phyloP scores from a whole-genome alignment of 2,113 vertebrate species.

The Rhadina sibilatrix region DNA sequence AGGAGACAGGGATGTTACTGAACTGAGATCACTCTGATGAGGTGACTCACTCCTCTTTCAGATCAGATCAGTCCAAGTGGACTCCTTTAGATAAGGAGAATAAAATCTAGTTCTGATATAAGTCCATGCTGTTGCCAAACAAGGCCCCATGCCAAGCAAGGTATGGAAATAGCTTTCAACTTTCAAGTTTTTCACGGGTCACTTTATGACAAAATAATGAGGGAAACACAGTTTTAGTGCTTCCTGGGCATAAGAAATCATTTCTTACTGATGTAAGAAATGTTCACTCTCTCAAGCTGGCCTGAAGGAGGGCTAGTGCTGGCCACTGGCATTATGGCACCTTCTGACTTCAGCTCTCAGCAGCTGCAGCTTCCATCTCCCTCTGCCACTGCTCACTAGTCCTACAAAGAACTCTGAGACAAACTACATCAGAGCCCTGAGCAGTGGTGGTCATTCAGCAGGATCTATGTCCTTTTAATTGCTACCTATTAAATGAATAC shows the following conservation, averaged over 20 bases:
- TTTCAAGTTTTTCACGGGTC: not conserved
- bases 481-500: not conserved
- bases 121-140: not conserved
- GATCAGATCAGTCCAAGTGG: not conserved
- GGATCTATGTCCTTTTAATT: not conserved
- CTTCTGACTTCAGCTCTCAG: not conserved
- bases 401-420: not conserved
- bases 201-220: not conserved
- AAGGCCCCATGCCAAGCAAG: not conserved
- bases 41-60: not conserved
- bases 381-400: not conserved
- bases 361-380: not conserved
- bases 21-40: not conserved
- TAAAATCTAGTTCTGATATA: not conserved
- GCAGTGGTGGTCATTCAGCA: not conserved
- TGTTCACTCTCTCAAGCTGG: fast-evolving
- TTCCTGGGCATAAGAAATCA: not conserved
- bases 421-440: not conserved
- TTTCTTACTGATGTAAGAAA: not conserved
- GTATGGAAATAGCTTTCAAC: not conserved
- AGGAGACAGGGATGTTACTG: not conserved
- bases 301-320: not conserved
- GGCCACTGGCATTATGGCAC: not conserved
- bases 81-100: not conserved
- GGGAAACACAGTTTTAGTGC: not conserved